Conservation (phyloP, 2,888 invertebrate species). For the Hyposoter didymator region DNA sequence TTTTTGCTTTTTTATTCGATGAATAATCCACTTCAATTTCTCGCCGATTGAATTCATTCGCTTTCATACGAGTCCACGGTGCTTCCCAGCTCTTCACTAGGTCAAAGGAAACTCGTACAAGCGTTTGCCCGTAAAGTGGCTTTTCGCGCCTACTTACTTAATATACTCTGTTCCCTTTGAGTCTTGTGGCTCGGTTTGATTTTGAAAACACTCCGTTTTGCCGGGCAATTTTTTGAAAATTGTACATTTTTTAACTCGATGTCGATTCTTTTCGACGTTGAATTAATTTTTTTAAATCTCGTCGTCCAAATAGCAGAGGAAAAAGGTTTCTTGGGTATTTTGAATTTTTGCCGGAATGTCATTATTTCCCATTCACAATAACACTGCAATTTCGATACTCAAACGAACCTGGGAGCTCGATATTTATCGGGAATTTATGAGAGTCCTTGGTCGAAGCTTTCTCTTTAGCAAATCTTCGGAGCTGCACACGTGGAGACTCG, state of each 20-base stretch:
- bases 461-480: conserved; percentile 52
- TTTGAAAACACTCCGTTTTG: background rate
- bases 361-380: background rate
- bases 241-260: background rate
- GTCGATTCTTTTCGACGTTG: background rate
- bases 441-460: conserved; percentile 56
- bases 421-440: conserved; percentile 33
- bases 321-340: background rate
- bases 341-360: background rate
- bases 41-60: conserved; percentile 25
- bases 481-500: conserved; percentile 41
- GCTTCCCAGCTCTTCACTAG: conserved; percentile 54
- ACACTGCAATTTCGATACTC: background rate
- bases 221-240: background rate
- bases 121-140: background rate
- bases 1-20: background rate
- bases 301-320: background rate
- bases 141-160: background rate
- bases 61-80: conserved; percentile 22
- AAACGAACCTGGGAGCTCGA: background rate
- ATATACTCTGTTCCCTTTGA: background rate
- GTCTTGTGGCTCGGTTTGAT: too few species aligned
- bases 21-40: background rate
- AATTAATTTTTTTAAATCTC: background rate
- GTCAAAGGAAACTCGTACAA: conserved; percentile 46